Percentiles rank a stretch among this genome's conserved stretches.
Conservation (phyloP, 2,797 vertebrate species). For the Ciconia nigra region DNA sequence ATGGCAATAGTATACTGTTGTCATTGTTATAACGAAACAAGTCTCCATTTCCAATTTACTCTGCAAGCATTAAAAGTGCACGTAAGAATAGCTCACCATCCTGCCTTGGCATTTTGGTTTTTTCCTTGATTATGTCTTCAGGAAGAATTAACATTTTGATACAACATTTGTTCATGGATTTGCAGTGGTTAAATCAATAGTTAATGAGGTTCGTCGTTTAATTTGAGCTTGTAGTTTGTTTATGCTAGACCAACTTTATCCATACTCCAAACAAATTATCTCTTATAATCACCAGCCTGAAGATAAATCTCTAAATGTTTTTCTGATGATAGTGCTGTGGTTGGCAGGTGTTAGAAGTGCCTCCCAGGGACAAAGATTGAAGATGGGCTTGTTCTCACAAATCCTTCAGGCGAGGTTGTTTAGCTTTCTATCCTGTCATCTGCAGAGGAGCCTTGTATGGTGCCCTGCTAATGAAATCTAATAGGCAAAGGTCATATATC, state of each 20-base stretch:
- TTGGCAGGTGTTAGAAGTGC: slow-evolving; percentile 98
- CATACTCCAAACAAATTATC: slow-evolving; percentile 99
- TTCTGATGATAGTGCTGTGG: slow-evolving; percentile 98
- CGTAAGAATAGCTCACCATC: neutral
- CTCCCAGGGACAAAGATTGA: slow-evolving; percentile 99
- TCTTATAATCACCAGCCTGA: slow-evolving; percentile 99
- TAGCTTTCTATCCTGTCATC: slow-evolving; percentile 79
- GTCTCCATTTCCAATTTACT: neutral
- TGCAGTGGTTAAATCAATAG: slow-evolving; percentile 83
- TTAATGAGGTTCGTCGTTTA: slow-evolving; percentile 88
- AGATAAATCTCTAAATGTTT: slow-evolving; percentile 99
- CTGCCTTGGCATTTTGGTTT: neutral
- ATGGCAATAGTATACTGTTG: neutral
- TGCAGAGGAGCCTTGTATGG: slow-evolving; percentile 82
- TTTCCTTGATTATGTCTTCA: slow-evolving; percentile 5
- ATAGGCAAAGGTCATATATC: slow-evolving; percentile 85
- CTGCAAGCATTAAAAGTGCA: neutral
- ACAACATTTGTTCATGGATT: slow-evolving; percentile 60
- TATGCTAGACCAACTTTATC: slow-evolving; percentile 99
- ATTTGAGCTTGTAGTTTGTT: slow-evolving; percentile 98
- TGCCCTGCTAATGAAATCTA: slow-evolving; percentile 84
- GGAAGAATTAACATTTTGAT: slow-evolving; percentile 52
- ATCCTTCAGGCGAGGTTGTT: slow-evolving; percentile 85
- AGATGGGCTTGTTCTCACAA: slow-evolving; percentile 83
- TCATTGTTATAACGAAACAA: neutral